Evolutionary conservation across 2,113 vertebrate species (phyloP).

Genomic region (Speoplatyrhinus poulsoni): DNA sequence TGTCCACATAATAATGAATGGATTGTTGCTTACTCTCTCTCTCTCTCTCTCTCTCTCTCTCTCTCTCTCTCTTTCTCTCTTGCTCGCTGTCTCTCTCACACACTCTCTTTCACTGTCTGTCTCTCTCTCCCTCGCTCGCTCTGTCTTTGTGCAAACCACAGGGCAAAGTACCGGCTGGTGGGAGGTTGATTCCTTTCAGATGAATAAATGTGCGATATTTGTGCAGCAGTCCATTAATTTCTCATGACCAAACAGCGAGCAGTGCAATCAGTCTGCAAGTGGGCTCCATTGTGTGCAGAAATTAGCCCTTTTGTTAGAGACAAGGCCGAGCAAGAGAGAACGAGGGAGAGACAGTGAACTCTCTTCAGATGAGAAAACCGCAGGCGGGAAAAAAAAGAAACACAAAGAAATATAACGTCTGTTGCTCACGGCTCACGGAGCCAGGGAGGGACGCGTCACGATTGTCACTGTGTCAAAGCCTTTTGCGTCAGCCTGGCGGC

Average conservation of each 20-base stretch:
- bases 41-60: background rate
- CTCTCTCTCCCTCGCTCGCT: background rate
- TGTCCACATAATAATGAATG: slow-evolving; percentile 39
- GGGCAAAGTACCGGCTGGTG: slow-evolving; percentile 42
- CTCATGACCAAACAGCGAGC: slow-evolving; percentile 61
- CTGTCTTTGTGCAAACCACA: slow-evolving; percentile 17
- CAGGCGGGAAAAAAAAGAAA: slow-evolving; percentile 32
- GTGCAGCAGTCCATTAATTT: slow-evolving; percentile 58
- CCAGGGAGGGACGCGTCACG: slow-evolving; percentile 42
- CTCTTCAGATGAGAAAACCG: slow-evolving; percentile 30
- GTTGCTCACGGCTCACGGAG: slow-evolving; percentile 55
- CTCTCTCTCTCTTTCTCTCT: background rate
- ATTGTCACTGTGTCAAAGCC: slow-evolving; percentile 51
- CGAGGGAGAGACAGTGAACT: slow-evolving; percentile 37
- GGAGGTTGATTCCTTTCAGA: slow-evolving; percentile 49
- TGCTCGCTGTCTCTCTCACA: slow-evolving; percentile 6
- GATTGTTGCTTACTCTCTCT: slow-evolving; percentile 30
- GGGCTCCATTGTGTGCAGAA: slow-evolving; percentile 51
- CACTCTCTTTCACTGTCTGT: background rate
- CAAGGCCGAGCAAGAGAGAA: slow-evolving; percentile 54
- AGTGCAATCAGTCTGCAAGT: slow-evolving; percentile 43
- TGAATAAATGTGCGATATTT: slow-evolving; percentile 52
- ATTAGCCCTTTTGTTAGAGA: slow-evolving; percentile 52
- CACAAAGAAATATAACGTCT: slow-evolving; percentile 8
- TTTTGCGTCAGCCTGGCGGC: slow-evolving; percentile 43